These are phyloP conservation scores for Pimephales promelas DNA, from an alignment of 2,113 vertebrate species.

Conservation along the genomic window DNA sequence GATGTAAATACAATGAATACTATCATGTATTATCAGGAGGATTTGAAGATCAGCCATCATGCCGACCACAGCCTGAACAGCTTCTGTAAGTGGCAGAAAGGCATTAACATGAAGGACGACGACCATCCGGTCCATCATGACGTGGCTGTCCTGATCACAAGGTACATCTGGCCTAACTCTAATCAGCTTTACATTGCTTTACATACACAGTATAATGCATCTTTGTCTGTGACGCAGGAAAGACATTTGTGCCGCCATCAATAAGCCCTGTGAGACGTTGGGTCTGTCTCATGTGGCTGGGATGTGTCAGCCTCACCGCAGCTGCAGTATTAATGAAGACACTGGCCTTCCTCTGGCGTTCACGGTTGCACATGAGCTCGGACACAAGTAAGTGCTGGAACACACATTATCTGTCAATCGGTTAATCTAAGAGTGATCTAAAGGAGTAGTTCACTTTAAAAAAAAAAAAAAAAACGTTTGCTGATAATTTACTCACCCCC, in stretches of 20 bases:
- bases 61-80: constrained; percentile 92
- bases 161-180: constrained; percentile 69
- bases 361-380: constrained; percentile 94
- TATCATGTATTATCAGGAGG: constrained; percentile 76
- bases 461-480: too few species aligned
- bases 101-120: constrained; percentile 89
- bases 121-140: constrained; percentile 90
- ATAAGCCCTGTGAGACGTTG: constrained; percentile 93
- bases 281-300: constrained; percentile 93
- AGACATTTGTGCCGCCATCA: constrained; percentile 92
- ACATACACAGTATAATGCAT: not conserved
- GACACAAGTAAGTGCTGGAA: constrained; percentile 86
- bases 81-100: constrained; percentile 98
- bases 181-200: not conserved
- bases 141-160: constrained; percentile 90
- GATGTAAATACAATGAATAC: not conserved
- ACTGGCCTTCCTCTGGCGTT: constrained; percentile 91
- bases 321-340: constrained; percentile 95
- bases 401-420: not conserved
- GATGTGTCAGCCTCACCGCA: constrained; percentile 93
- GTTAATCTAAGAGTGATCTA: too few species aligned
- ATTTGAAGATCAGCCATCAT: constrained; percentile 92
- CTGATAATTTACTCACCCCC: too few species aligned
- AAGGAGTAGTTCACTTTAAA: too few species aligned
- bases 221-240: constrained; percentile 75